Conservation (phyloP, 1,140 invertebrate genomes). For the Drusus annulatus region DNA sequence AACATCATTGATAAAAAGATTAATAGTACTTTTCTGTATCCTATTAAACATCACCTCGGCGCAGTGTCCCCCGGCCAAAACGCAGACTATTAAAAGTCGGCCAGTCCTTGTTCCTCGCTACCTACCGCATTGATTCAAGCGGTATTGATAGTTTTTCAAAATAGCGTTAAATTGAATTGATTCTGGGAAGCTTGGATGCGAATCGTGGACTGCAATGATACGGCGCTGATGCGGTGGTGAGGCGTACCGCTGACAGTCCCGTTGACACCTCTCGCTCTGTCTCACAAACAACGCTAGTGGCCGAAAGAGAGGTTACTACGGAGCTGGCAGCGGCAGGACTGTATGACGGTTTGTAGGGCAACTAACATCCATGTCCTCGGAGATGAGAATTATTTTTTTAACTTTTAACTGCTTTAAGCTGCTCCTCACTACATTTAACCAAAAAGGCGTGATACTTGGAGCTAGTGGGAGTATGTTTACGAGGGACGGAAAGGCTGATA, state of each 20-base stretch:
- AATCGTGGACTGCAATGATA: constrained; percentile 49
- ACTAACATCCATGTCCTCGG: neutral
- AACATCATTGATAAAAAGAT: no score
- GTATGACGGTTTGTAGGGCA: neutral
- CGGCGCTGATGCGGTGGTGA: neutral
- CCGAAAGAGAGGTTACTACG: no score
- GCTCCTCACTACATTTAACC: no score
- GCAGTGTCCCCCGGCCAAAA: constrained; percentile 23
- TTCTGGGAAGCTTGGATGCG: constrained; percentile 50
- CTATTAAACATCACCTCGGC: constrained; percentile 12
- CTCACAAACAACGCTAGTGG: no score
- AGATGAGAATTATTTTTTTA: neutral
- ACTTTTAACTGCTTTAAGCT: neutral
- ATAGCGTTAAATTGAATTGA: constrained; percentile 59
- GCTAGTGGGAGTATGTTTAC: no score
- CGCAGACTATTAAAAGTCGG: constrained; percentile 45
- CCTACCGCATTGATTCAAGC: constrained; percentile 54
- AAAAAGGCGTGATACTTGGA: no score
- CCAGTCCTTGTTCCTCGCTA: constrained; percentile 39
- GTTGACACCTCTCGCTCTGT: no score
- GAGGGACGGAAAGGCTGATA: no score
- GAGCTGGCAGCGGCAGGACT: neutral
- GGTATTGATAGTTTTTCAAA: constrained; percentile 57
- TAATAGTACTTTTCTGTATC: no score
- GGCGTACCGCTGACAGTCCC: no score